Evolutionary conservation across 2,113 vertebrate genomes (phyloP), one percentile per base, ranked within the genome.

Genomic region (Willisornis vidua): DNA sequence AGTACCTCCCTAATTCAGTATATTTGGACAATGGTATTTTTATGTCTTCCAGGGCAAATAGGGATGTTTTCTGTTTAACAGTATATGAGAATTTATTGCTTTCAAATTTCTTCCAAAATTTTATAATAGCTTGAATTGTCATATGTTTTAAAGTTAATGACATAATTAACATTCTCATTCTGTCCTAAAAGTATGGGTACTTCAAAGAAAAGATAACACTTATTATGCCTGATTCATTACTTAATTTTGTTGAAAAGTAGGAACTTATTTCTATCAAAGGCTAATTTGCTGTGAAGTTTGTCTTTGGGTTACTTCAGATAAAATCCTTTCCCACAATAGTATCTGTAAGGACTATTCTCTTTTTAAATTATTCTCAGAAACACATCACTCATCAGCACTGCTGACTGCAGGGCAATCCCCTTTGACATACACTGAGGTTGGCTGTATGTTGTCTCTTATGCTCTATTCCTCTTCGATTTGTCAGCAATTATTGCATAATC

Each of bases 301-400:
- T 76, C 79, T 74, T 75, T 1, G 3, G 28, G 45, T 61, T 78
- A 41, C 82, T 94, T 92, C 26, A 66, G 74, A 63, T 35, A 28
- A 77, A 87, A 82, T 33, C 77, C 31, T 49, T 96, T 94, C 88
- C 80, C 13, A 39, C 80, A 85, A 22, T 81, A 88, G 88, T 59
- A 18, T 7, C 57, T 8, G 24, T 88, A 77, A 96, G 46, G 75
- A 89, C 41, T 85, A 49, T 72, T 81, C 54, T 93, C 61, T 85
- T 71, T 67, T 46, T 85, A 55, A 75, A 93, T 88, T 87, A 39
- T 51, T 81, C 65, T 93, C 41, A 19, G 90, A 91, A 95, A 93
- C 11, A 49, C 45, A 77, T 92, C 75, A 20, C 8, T 6, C 62
- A 88, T 33, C 79, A 4, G 14, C 65, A 91, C 33, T 85, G 92